A percentile compares a stretch with the other conserved stretches of the same genome.
Conservation (phyloP, 2,113 vertebrate genomes). For the Triplophysa rosa region DNA sequence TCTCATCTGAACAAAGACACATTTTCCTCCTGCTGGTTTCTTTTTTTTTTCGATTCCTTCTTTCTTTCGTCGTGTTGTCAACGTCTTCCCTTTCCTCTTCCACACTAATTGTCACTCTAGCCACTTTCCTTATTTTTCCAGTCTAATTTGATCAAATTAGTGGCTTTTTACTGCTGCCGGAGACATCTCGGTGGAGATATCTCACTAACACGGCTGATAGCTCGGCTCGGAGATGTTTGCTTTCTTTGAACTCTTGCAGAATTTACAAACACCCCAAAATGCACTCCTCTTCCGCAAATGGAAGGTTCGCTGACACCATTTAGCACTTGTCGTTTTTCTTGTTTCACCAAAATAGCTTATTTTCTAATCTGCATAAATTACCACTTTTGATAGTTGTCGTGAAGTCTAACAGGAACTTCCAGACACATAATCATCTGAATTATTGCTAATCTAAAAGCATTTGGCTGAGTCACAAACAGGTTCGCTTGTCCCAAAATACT, state of each 20-base stretch:
- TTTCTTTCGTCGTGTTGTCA: conserved; percentile 18
- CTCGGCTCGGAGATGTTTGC: neutral
- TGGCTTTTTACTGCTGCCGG: conserved; percentile 24
- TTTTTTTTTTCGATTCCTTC: neutral
- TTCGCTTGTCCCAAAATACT: conserved; percentile 1
- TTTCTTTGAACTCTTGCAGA: conserved; percentile 18
- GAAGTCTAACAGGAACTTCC: neutral
- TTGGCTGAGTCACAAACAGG: neutral
- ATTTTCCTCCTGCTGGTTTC: conserved; percentile 36
- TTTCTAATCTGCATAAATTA: neutral
- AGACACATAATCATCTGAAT: neutral
- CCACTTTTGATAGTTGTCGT: neutral
- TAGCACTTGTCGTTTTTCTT: neutral
- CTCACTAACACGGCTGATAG: conserved; percentile 7
- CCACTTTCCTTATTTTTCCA: conserved; percentile 14
- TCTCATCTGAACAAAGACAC: conserved; percentile 49
- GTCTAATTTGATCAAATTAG: conserved; percentile 47
- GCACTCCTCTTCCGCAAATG: neutral
- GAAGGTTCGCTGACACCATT: conserved; percentile 5
- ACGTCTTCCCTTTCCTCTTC: conserved; percentile 27
- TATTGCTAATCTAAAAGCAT: neutral
- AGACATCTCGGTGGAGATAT: conserved; percentile 25
- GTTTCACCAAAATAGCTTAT: neutral
- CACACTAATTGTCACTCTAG: conserved; percentile 44
- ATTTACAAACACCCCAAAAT: conserved; percentile 8